Evolutionary conservation across 2,888 invertebrate species (phyloP).

Genomic region (Camptogramma bilineatum): DNA sequence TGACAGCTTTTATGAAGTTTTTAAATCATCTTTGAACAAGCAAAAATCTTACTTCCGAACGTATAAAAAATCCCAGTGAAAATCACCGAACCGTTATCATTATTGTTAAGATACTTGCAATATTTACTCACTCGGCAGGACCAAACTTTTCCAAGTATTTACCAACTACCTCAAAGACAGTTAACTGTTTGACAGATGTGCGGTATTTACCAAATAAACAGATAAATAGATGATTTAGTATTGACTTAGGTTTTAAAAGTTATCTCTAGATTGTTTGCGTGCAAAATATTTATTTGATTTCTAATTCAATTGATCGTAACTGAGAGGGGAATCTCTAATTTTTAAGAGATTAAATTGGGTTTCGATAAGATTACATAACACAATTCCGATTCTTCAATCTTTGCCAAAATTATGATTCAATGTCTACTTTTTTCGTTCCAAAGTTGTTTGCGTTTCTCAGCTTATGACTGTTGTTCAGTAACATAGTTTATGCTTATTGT

Average conservation of each 20-base stretch:
- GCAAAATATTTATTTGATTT: background rate
- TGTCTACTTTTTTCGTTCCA: no score
- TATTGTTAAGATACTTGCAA: background rate
- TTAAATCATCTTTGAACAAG: background rate
- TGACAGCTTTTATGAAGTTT: no score
- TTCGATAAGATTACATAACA: no score
- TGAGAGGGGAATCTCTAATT: background rate
- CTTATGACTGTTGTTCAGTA: no score
- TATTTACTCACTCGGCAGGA: background rate
- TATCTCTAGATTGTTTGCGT: background rate
- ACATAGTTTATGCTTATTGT: no score
- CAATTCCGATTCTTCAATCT: no score
- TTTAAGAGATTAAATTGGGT: no score
- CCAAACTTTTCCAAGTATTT: background rate
- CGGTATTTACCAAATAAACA: background rate
- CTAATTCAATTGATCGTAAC: background rate
- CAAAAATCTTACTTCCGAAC: background rate
- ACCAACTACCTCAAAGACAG: background rate
- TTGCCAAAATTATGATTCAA: no score
- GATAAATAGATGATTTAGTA: background rate
- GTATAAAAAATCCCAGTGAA: background rate
- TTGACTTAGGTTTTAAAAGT: background rate
- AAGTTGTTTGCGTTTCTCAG: no score
- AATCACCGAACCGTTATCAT: slow-evolving; percentile 1
- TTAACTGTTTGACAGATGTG: background rate